Conservation (phyloP, 2,113 vertebrate species). For the Cyprinodon tularosa region DNA sequence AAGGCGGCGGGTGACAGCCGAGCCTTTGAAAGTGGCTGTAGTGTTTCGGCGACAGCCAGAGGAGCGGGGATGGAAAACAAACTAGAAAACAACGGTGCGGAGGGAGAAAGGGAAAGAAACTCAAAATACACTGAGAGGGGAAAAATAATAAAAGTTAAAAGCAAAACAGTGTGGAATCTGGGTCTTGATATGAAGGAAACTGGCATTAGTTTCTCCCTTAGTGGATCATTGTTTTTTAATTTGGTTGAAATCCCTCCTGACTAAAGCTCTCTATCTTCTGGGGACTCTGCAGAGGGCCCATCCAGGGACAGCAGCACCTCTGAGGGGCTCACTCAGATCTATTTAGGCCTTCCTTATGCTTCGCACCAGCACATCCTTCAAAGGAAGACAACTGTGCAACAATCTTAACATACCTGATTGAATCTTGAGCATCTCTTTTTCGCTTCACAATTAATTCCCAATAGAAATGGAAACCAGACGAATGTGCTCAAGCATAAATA, state of each 20-base stretch:
- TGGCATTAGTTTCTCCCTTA: slow-evolving; percentile 75
- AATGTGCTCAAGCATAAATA: slow-evolving; percentile 54
- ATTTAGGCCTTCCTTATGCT: slow-evolving; percentile 44
- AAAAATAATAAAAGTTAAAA: slow-evolving; percentile 75
- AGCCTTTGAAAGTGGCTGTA: slow-evolving; percentile 85
- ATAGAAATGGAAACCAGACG: slow-evolving; percentile 56
- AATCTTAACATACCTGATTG: slow-evolving; percentile 68
- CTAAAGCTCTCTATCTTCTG: slow-evolving; percentile 59
- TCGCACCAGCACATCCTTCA: slow-evolving; percentile 45
- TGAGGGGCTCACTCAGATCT: slow-evolving; percentile 51
- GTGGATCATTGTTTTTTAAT: slow-evolving; percentile 79
- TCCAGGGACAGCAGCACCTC: slow-evolving; percentile 54
- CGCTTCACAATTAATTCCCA: slow-evolving; percentile 59
- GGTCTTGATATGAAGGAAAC: slow-evolving; percentile 79
- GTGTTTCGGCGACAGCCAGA: slow-evolving; percentile 80
- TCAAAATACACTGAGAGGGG: slow-evolving; percentile 46
- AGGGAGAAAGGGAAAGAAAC: slow-evolving; percentile 58
- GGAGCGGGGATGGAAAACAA: slow-evolving; percentile 81
- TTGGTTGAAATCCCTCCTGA: slow-evolving; percentile 71
- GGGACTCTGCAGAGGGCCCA: slow-evolving; percentile 58
- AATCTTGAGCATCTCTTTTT: slow-evolving; percentile 41
- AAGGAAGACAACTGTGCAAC: slow-evolving; percentile 45
- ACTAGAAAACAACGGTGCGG: slow-evolving; percentile 81
- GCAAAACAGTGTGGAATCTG: slow-evolving; percentile 74
- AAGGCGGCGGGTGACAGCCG: slow-evolving; percentile 81